Base-by-base conservation (phyloP, 1,140 invertebrate genomes). In the Papilio polytes region DNA sequence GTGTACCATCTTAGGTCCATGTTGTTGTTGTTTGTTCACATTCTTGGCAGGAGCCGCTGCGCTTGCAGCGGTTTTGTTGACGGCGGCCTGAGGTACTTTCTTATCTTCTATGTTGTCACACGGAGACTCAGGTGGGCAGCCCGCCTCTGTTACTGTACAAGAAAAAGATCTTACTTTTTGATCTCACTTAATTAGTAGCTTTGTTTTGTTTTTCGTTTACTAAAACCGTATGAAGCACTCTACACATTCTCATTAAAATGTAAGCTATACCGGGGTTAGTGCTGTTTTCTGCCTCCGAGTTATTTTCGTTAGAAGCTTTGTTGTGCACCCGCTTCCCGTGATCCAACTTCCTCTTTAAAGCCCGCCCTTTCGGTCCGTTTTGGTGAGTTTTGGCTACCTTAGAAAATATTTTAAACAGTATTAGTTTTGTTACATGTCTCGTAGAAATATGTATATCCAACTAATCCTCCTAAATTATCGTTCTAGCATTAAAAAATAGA, bases 321-420 rank as follows among this genome's bases (percentile, higher is more conserved):
- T 9, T 56, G 13, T 20, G 56, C 8, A 12, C 31, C 36, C 77
- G 77, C n/a, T 36, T 18, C 6, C 31, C 31, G 36, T 59, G 53
- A 15, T 36, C 53, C 36, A 78, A 46, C 41, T 78, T 78, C 20
- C 77, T 66, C 63, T 78, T 78, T 36, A 78, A 22, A 6, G 77
- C 63, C 36, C 77, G 53, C 59, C 77, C 77, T 20, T 63, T 78
- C 36, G 41, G 36, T 36, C 74, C 74, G 74, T 76, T 76, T 76
- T 26, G 44, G 22, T 76, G 74, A 51, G n/a, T 76, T 46, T 76
- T 76, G 44, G 46, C 74, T 76, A 66, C 59, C 77, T 78, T 63
- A 59, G 56, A 63, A 63, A 78, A 78, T 10, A 44, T 63, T 63
- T 78, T 63, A 63, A 41, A 63, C n/a, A 66, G 20, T 22, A 66